Evolutionary conservation across 2,888 invertebrate genomes (phyloP).

Genomic region (Orchestes rusci): DNA sequence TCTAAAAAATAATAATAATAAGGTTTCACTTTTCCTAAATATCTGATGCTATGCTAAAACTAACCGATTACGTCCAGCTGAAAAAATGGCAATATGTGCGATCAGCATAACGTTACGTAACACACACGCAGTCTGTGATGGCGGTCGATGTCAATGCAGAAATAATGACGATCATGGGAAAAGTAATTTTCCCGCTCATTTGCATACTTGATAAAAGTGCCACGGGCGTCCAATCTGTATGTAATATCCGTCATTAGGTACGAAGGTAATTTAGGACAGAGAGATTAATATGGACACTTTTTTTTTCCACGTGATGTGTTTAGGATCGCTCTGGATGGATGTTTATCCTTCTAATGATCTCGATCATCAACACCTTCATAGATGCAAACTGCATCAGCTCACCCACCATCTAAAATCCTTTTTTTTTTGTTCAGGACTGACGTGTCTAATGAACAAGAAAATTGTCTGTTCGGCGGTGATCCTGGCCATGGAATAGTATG

Average conservation of each 20-base stretch:
- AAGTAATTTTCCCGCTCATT: slow-evolving; percentile 48
- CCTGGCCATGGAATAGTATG: slow-evolving; percentile 33
- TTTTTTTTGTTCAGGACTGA: no score
- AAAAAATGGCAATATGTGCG: slow-evolving; percentile 43
- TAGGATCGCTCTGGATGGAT: no score
- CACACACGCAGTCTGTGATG: no score
- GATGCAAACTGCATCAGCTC: no score
- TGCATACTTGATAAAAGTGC: slow-evolving; percentile 48
- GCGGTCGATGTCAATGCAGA: slow-evolving; percentile 44
- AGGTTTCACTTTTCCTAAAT: not conserved
- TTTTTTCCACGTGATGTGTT: no score
- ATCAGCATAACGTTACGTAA: slow-evolving; percentile 37
- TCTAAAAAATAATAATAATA: not conserved
- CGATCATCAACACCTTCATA: no score
- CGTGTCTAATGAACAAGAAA: slow-evolving; percentile 47
- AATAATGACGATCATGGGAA: slow-evolving; percentile 49
- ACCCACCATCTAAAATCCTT: no score
- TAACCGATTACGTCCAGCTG: slow-evolving; percentile 21
- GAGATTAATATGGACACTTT: slow-evolving; percentile 12
- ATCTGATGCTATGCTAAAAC: slow-evolving; percentile 18
- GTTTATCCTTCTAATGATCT: no score
- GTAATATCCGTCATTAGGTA: slow-evolving; percentile 17
- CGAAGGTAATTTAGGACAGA: slow-evolving; percentile 17
- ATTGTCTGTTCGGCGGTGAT: slow-evolving; percentile 43
- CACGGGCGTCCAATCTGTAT: slow-evolving; percentile 31